A percentile compares a stretch with the other conserved stretches of the same genome.
Conservation (phyloP, 1,140 invertebrate genomes). For the Drosophila pectinifera region DNA sequence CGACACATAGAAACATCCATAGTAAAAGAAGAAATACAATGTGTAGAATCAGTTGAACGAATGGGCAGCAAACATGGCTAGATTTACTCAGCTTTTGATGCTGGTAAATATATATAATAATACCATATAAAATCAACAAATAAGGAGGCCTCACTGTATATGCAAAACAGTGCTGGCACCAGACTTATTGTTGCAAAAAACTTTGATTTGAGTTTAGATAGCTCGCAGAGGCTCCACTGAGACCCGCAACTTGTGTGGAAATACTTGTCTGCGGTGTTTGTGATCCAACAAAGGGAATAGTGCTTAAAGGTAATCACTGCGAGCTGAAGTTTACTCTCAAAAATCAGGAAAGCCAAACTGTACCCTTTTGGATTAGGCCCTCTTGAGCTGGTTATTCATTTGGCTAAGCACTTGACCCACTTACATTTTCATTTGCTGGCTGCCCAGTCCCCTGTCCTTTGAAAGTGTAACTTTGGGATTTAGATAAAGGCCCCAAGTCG, state of each 20-base stretch:
- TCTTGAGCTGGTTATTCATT: conserved; percentile 12
- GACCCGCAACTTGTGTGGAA: conserved; percentile 11
- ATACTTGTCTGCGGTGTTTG: conserved; percentile 21
- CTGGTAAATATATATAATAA: too few species aligned
- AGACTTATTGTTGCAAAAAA: conserved; percentile 57
- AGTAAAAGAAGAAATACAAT: background rate
- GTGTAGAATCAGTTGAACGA: too few species aligned
- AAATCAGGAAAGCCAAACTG: conserved; percentile 13
- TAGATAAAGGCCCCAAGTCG: background rate
- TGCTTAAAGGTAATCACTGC: conserved; percentile 42
- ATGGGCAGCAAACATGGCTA: too few species aligned
- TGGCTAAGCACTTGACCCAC: conserved; percentile 31
- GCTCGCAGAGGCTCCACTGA: conserved; percentile 5
- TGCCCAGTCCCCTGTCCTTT: background rate
- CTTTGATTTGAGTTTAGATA: conserved; percentile 70
- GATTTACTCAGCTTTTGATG: too few species aligned
- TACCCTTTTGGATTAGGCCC: conserved; percentile 24
- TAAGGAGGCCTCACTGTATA: conserved; percentile 1
- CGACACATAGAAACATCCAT: background rate
- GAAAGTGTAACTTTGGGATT: conserved; percentile 15
- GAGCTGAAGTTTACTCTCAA: conserved; percentile 1
- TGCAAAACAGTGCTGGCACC: conserved; percentile 47
- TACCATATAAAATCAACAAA: too few species aligned
- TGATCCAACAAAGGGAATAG: conserved; percentile 45
- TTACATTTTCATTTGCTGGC: conserved; percentile 27